phyloP scores from a whole-genome alignment of 2,888 invertebrate genomes.

The Nasonia oneida region DNA sequence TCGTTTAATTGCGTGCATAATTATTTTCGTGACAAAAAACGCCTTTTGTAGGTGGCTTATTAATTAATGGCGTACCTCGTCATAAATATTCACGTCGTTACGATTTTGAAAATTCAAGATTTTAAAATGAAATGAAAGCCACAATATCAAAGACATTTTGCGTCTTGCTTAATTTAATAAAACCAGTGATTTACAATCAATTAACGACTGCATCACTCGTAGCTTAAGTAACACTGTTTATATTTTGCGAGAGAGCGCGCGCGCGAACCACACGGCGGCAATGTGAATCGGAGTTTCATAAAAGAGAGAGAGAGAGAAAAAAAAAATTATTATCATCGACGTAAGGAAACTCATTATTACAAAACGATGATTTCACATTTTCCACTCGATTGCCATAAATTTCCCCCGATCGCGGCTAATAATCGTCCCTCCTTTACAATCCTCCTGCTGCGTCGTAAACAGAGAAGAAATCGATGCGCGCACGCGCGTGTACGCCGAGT shows the following conservation, averaged over 20 bases:
- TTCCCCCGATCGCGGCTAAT: slow-evolving; percentile 17
- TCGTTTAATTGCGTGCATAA: neutral
- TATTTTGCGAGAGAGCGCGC: neutral
- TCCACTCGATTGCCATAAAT: slow-evolving; percentile 46
- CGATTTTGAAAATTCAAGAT: neutral
- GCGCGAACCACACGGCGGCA: neutral
- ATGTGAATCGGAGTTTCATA: neutral
- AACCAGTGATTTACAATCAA: neutral
- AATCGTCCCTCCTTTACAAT: neutral
- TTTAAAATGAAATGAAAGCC: neutral
- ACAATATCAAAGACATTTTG: neutral
- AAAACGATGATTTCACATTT: slow-evolving; percentile 49
- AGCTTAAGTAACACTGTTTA: neutral
- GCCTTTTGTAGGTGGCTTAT: neutral
- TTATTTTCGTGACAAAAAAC: neutral
- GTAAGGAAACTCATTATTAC: slow-evolving; percentile 28
- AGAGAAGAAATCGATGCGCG: neutral
- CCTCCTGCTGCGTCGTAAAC: slow-evolving; percentile 26
- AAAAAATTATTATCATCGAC: slow-evolving; percentile 32
- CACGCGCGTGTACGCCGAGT: neutral
- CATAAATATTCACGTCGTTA: neutral
- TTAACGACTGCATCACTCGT: neutral
- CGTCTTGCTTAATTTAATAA: neutral
- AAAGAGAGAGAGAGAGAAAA: neutral
- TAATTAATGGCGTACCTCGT: neutral